Conservation (phyloP, 2,888 invertebrate genomes). For the Sphecodes monilicornis region DNA sequence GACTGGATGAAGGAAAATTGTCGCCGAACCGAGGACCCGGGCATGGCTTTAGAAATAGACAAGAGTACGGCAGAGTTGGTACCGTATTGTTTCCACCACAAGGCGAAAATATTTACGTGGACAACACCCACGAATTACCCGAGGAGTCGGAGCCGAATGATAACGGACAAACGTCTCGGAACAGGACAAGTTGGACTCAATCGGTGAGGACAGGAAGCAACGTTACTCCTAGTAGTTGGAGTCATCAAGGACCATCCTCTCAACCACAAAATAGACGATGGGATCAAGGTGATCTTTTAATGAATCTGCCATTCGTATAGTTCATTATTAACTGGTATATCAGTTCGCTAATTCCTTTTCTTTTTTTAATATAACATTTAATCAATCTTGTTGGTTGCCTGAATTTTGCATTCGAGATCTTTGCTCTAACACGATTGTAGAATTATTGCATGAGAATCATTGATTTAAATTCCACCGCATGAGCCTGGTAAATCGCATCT, state of each 20-base stretch:
- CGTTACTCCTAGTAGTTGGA: conserved; percentile 63
- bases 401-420: background rate
- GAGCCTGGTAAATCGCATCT: background rate
- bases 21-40: conserved; percentile 20
- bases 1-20: background rate
- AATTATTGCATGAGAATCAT: conserved; percentile 14
- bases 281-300: conserved; percentile 68
- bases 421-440: background rate
- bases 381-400: background rate
- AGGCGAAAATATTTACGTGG: conserved; percentile 57
- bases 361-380: background rate
- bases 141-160: background rate
- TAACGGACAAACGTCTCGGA: background rate
- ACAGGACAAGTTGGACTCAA: conserved; percentile 58
- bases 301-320: background rate
- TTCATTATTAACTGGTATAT: background rate
- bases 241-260: conserved; percentile 34
- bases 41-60: conserved; percentile 50
- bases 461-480: background rate
- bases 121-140: conserved; percentile 39
- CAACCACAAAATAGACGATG: conserved; percentile 41
- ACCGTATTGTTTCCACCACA: conserved; percentile 43
- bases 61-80: conserved; percentile 56
- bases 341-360: background rate
- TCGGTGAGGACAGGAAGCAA: conserved; percentile 34